Base-by-base conservation (phyloP, 2,888 invertebrate species). In the Euphydryas editha region DNA sequence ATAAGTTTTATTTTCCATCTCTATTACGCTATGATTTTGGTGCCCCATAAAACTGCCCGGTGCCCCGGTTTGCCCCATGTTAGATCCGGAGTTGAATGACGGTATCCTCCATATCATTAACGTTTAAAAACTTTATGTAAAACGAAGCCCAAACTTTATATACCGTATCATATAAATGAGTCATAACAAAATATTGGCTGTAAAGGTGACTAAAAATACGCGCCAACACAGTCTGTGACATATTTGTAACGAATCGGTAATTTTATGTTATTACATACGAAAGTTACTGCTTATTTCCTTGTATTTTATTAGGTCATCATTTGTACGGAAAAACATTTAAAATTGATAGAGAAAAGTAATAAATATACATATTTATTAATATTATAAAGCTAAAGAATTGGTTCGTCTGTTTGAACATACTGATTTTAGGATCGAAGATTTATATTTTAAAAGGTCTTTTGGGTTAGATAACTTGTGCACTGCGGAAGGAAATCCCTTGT, bases 131-230 rank as follows among this genome's bases (percentile, higher is more conserved):
- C 15, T 51, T 24, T 44, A 44, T 15, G 30, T 30, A 39, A 15
- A 44, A 51, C 24, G 49, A 8, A 46, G 17, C 46, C 46, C 2
- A 18, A 46, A 7, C 54, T 58, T 66, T 62, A 62, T 62, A 36
- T 54, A 36, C 15, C 20, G 57, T 47, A 21, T 62, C 62, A 37
- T 66, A 66, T 66, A 66, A 62, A 51, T 62, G 58, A 58, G 58
- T 62, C 62, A 58, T 59, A 56, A 44, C 61, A 66, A 57, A 44
- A 30, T 51, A 62, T 66, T 39, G 66, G 62, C 46, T 62, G 62
- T 62, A 54, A 65, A 62, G 36, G 42, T 62, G 37, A 39, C 62
- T 62, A 24, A 56, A 61, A 62, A 56, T 56, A 62, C 21, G 17
- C n/a, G 37, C 18, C 21, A 56, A 18, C 39, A 15, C n/a, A 24